Conservation (phyloP, 2,888 invertebrate species). For the Eueremaeus valkanovi region DNA sequence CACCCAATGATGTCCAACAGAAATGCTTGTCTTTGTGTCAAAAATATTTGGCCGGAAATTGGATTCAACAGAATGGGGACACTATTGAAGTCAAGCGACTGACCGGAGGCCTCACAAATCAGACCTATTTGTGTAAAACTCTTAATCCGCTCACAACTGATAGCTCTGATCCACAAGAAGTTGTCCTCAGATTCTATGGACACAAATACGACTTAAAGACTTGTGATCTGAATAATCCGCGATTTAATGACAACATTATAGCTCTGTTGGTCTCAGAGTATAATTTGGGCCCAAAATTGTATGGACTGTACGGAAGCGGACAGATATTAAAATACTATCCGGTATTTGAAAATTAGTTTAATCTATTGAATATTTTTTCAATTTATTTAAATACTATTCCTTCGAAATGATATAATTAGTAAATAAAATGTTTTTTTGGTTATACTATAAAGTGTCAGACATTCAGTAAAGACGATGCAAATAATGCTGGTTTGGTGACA, state of each 20-base stretch:
- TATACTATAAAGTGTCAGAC: neutral
- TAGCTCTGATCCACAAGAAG: constrained; percentile 17
- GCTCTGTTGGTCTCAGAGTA: neutral
- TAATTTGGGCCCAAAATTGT: constrained; percentile 78
- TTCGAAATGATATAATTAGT: no score
- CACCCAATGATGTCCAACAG: neutral
- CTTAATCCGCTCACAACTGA: neutral
- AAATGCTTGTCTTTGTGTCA: neutral
- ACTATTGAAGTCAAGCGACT: neutral
- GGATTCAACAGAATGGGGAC: neutral
- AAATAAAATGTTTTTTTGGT: no score
- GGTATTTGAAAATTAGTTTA: neutral
- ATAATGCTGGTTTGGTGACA: neutral
- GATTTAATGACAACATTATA: neutral
- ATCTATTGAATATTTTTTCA: neutral
- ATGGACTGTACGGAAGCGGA: constrained; percentile 92
- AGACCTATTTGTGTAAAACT: neutral
- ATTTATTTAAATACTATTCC: constrained; percentile 50
- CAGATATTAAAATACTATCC: constrained; percentile 79
- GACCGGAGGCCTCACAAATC: constrained; percentile 33
- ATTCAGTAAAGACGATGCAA: neutral
- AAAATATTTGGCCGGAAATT: neutral
- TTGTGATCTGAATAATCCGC: neutral
- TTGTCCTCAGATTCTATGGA: constrained; percentile 17
- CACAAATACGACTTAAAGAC: neutral